These are phyloP conservation scores for Anaspis maculata DNA, from an alignment of 2,888 invertebrate genomes.

Conservation along the genomic window DNA sequence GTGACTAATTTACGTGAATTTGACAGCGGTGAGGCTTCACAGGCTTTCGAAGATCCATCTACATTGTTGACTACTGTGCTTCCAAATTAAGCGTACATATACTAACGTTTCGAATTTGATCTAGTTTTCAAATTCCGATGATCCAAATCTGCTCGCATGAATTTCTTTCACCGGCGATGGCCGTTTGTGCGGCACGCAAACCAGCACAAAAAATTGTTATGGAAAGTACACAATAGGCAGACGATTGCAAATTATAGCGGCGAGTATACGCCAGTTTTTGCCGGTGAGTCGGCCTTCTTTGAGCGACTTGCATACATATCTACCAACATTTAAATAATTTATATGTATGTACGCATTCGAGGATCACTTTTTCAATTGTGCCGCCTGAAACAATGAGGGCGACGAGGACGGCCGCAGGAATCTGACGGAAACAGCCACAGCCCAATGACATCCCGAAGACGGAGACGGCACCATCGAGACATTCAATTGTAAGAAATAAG, in stretches of 20 bases:
- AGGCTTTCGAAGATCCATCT: too few relatives aligned
- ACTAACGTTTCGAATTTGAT: too few relatives aligned
- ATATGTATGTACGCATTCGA: constrained; percentile 42
- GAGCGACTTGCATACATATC: constrained; percentile 44
- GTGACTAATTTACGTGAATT: too few relatives aligned
- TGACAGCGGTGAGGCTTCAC: too few relatives aligned
- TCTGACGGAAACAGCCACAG: constrained; percentile 29
- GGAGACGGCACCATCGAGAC: constrained; percentile 22
- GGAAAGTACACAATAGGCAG: constrained; percentile 31
- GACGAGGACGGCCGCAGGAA: constrained; percentile 30
- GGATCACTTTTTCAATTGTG: constrained; percentile 39
- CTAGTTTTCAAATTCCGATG: too few relatives aligned
- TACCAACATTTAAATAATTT: constrained; percentile 45
- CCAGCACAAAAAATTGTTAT: constrained; percentile 34
- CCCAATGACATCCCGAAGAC: constrained; percentile 11
- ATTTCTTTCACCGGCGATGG: too few relatives aligned
- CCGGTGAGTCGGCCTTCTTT: constrained; percentile 38
- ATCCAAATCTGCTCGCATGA: too few relatives aligned
- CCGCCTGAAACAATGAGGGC: constrained; percentile 34
- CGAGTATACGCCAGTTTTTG: constrained; percentile 41
- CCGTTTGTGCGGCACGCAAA: too few relatives aligned
- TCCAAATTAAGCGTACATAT: too few relatives aligned
- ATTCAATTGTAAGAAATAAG: constrained; percentile 34
- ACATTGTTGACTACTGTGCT: too few relatives aligned
- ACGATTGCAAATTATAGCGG: constrained; percentile 36